Evolutionary conservation across 2,113 vertebrate genomes (phyloP).

Genomic region (Solea senegalensis): DNA sequence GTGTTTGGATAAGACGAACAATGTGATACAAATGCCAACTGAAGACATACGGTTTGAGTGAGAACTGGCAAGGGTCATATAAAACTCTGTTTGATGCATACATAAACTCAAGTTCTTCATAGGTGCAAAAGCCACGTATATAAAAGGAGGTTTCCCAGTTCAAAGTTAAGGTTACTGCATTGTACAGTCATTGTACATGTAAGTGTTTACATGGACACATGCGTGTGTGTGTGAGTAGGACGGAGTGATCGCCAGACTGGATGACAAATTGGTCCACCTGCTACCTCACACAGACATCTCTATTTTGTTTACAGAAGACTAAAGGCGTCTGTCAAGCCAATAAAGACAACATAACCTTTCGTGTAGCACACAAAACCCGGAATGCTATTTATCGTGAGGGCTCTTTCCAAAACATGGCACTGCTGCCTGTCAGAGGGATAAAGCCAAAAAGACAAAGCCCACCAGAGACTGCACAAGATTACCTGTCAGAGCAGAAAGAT

Average conservation of each 20-base stretch:
- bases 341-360: conserved; percentile 74
- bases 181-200: too few species aligned
- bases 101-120: conserved; percentile 32
- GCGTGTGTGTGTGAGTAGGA: conserved; percentile 25
- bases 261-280: conserved; percentile 70
- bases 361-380: conserved; percentile 59
- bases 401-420: conserved; percentile 70
- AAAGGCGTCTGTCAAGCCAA: conserved; percentile 60
- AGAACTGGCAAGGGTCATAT: conserved; percentile 65
- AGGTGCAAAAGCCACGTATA: conserved; percentile 15
- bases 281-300: conserved; percentile 58
- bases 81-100: conserved; percentile 64
- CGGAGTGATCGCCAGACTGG: conserved; percentile 24
- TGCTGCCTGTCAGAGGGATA: conserved; percentile 29
- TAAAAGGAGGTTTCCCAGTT: not conserved
- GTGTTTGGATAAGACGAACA: conserved; percentile 76
- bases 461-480: conserved; percentile 40
- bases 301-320: conserved; percentile 65
- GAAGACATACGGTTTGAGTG: conserved; percentile 65
- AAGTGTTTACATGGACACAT: conserved; percentile 25
- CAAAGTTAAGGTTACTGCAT: not conserved
- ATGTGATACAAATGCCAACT: conserved; percentile 67
- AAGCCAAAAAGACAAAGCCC: conserved; percentile 19
- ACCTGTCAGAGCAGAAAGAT: conserved; percentile 18
- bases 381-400: conserved; percentile 66